Conservation (phyloP, 1,140 invertebrate species). For the Conus ventricosus region DNA sequence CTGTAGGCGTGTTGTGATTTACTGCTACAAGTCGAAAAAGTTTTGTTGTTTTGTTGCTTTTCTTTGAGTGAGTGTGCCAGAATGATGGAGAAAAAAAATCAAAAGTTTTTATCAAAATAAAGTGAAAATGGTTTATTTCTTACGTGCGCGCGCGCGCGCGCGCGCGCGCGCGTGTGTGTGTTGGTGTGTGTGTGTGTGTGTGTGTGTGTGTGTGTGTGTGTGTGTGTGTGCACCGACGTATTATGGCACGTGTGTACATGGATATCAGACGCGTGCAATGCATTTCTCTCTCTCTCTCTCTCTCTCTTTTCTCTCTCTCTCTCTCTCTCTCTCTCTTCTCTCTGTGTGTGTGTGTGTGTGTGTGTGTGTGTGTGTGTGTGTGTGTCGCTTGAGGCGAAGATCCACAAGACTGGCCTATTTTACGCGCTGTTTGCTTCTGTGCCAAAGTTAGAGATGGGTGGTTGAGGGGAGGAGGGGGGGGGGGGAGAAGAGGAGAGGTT, state of each 20-base stretch:
- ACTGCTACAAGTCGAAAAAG: too few relatives aligned
- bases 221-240: not conserved
- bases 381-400: not conserved
- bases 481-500: too few relatives aligned
- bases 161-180: not conserved
- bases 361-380: not conserved
- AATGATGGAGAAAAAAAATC: too few relatives aligned
- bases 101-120: too few relatives aligned
- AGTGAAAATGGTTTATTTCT: too few relatives aligned
- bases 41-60: too few relatives aligned
- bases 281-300: not conserved
- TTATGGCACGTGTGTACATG: too few relatives aligned
- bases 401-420: not conserved
- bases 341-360: constrained; percentile 12
- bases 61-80: too few relatives aligned
- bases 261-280: too few relatives aligned
- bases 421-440: not conserved
- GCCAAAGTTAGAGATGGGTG: not conserved
- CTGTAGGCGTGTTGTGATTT: too few relatives aligned
- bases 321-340: not conserved
- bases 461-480: not conserved
- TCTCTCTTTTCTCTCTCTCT: not conserved
- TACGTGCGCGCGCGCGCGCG: too few relatives aligned
- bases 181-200: not conserved
- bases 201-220: not conserved